Evolutionary conservation across 37 sponge, comb jelly and placozoan genomes (phyloP).

Genomic region (Beroe forskalii): DNA sequence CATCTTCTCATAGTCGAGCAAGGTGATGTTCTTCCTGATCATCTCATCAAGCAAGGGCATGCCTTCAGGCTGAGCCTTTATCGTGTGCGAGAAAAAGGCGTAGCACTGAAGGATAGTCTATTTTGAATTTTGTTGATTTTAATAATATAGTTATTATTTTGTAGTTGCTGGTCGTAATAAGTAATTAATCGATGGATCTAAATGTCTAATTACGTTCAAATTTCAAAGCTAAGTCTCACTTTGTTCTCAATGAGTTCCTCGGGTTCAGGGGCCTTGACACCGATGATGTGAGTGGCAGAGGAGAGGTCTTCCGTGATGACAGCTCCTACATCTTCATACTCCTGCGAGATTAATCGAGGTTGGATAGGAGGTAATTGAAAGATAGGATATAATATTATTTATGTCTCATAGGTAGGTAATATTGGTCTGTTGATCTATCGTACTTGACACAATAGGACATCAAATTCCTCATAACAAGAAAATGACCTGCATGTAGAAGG

Average conservation of each 20-base stretch:
- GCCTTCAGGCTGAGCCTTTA: conserved; percentile 92
- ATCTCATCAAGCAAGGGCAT: conserved; percentile 89
- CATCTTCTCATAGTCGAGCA: conserved; percentile 93
- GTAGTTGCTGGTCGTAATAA: too few species aligned
- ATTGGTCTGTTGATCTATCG: too few species aligned
- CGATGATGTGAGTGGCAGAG: conserved; percentile 80
- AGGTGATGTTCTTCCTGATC: conserved; percentile 79
- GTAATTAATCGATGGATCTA: too few species aligned
- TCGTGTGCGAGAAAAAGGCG: conserved; percentile 97
- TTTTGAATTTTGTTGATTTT: too few species aligned
- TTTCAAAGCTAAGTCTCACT: too few species aligned
- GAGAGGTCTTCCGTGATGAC: conserved; percentile 82
- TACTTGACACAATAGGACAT: too few species aligned
- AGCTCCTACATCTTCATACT: conserved; percentile 90
- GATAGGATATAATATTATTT: too few species aligned
- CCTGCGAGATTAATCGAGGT: conserved; percentile 66
- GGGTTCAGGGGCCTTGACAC: conserved; percentile 64
- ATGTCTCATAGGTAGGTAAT: too few species aligned
- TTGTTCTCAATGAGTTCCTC: conserved; percentile 36
- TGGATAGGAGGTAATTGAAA: too few species aligned
- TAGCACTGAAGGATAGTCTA: conserved; percentile 68
- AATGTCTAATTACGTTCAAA: too few species aligned
- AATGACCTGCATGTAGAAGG: conserved; percentile 76
- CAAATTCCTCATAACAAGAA: too few species aligned
- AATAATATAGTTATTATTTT: too few species aligned